Conservation (phyloP, 1,140 invertebrate species). For the Zophobas morio region DNA sequence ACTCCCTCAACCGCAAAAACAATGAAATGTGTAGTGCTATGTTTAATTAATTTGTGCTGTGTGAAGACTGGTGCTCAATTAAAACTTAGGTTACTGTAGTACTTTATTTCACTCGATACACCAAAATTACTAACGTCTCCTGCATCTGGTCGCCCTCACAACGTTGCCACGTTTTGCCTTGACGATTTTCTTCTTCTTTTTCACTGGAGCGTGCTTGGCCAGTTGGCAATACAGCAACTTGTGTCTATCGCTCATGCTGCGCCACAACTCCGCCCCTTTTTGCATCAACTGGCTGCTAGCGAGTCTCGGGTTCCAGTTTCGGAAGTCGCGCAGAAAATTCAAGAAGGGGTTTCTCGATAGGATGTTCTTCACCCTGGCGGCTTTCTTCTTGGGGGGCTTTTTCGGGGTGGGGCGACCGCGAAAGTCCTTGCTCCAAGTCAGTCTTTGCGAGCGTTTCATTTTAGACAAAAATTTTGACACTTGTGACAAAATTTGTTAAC, state of each 20-base stretch:
- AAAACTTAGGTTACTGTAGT: not conserved
- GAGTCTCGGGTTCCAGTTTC: not conserved
- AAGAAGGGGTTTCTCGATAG: conserved; percentile 8
- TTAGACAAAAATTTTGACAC: no score
- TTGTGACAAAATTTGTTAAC: no score
- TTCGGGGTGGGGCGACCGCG: not conserved
- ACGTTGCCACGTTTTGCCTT: not conserved
- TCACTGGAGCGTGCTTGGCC: not conserved
- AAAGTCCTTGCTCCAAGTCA: conserved; percentile 1
- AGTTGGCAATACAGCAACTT: conserved; percentile 1
- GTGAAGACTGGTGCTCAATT: conserved; percentile 43
- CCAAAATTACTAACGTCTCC: not conserved
- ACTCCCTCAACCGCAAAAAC: conserved; percentile 84
- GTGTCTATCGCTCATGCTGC: not conserved
- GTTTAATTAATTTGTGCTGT: conserved; percentile 54
- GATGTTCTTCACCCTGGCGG: not conserved
- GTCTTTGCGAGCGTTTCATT: not conserved
- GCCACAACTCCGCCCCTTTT: not conserved
- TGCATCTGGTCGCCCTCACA: not conserved
- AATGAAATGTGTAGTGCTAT: conserved; percentile 80
- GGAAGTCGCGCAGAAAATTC: conserved; percentile 1
- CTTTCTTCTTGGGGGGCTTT: not conserved
- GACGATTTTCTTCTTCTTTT: not conserved
- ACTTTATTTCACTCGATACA: not conserved
- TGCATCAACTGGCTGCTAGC: not conserved